These are phyloP conservation scores for Cacoxenus indagator DNA, from an alignment of 2,888 invertebrate species.

Conservation along the genomic window DNA sequence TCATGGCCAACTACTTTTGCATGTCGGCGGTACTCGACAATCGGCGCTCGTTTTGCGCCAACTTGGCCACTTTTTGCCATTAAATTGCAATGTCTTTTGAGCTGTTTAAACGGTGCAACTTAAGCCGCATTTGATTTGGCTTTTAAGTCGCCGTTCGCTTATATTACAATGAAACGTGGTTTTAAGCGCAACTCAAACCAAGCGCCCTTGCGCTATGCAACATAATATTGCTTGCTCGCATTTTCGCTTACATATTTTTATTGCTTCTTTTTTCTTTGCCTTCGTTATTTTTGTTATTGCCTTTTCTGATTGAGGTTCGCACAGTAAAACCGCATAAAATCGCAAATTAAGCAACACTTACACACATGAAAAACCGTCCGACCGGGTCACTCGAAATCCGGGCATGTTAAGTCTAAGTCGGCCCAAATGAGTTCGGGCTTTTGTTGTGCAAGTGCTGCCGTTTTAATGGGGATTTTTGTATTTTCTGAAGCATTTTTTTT, in stretches of 20 bases:
- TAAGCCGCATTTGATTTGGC: no score
- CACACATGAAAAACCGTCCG: constrained; percentile 40
- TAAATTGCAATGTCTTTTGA: not conserved
- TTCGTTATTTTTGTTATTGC: no score
- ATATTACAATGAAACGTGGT: no score
- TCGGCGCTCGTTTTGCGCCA: not conserved
- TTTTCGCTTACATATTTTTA: no score
- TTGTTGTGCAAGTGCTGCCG: not conserved
- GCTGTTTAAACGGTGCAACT: not conserved
- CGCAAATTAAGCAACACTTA: constrained; percentile 62
- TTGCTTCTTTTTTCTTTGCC: no score
- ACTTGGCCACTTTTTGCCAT: not conserved
- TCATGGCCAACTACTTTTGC: constrained; percentile 18
- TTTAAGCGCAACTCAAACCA: no score
- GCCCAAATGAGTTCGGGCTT: not conserved
- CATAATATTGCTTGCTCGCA: no score
- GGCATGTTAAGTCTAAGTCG: not conserved
- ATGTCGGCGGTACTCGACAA: not conserved
- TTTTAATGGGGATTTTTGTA: not conserved
- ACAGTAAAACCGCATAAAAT: constrained; percentile 37
- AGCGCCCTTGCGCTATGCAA: no score
- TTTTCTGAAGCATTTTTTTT: not conserved
- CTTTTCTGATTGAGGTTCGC: not conserved
- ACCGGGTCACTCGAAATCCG: constrained; percentile 26
- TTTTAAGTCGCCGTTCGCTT: no score